Base-by-base conservation (phyloP, 2,113 vertebrate species). In the Cynopterus brachyotis region DNA sequence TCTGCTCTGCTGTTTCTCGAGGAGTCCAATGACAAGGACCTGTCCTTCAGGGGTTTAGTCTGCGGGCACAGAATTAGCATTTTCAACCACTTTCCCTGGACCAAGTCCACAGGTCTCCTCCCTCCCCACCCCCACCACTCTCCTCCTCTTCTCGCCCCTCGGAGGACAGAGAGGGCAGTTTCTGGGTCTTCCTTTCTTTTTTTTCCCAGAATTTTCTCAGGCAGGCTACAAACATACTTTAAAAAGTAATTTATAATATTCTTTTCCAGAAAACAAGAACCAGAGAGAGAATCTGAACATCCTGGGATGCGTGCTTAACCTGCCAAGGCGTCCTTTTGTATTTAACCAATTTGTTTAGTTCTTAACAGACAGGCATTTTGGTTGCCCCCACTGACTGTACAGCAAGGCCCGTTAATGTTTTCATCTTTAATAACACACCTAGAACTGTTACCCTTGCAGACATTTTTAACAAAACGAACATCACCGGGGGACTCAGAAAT, bases 381-480 rank as follows among this genome's bases (percentile, higher is more conserved):
- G 96, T 97, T 98, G 97, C 97, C 98, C 93, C 90, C 98, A 98
- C 97, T 98, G 98, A 98, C 98, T 98, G 96, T 98, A 96, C 95
- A 96, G 97, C 97, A 98, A 98, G 98, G 96, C 97, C 98, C 98
- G 97, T 98, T 98, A 98, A 98, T 98, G 96, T 79, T 97, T 97
- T 98, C 98, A 98, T 96, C 97, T 95, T 96, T 95, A 94, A 98
- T 92, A 95, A 97, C 95, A 97, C 84, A 96, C 98, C 97, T 97
- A 76, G 97, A 98, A 97, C 94, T 97, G 97, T 97, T 97, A 97
- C 95, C 98, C 96, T 98, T 91, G 94, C 95, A 97, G 97, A 98
- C 95, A 97, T 98, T 98, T 98, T 98, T 98, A 98, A 99, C 98
- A 98, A 98, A 98, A 97, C 97, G 97, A 98, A 98, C 97, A 98